These are phyloP conservation scores for Thalpophila matura DNA, from an alignment of 2,888 invertebrate species.

Conservation along the genomic window DNA sequence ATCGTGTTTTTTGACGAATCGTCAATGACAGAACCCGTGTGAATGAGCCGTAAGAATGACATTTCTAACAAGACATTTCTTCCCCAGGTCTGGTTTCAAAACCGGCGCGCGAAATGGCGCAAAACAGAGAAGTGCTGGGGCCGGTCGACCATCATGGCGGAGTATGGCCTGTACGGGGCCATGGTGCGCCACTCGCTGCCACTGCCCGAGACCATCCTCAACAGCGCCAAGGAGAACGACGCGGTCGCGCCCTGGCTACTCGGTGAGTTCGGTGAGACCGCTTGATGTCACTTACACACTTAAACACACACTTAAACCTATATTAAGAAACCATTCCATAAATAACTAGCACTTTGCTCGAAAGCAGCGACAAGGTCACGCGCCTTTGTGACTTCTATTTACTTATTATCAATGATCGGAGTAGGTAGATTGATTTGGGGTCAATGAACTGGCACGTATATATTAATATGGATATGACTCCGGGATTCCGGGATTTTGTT, in stretches of 20 bases:
- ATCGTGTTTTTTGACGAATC: no score
- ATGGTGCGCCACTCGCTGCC: conserved; percentile 99
- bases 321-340: conserved; percentile 4
- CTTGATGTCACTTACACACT: conserved; percentile 59
- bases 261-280: conserved; percentile 92
- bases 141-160: conserved; percentile 99
- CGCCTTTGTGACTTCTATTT: no score
- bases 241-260: conserved; percentile 99
- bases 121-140: conserved; percentile 99
- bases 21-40: no score
- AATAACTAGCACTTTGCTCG: no score
- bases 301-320: conserved; percentile 7
- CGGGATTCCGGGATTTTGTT: no score
- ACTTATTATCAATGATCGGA: no score
- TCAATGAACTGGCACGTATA: no score
- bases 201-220: conserved; percentile 99
- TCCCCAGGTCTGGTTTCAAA: conserved; percentile 99
- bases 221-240: conserved; percentile 99
- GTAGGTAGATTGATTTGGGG: no score
- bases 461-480: no score
- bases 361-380: no score
- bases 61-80: conserved; percentile 7
- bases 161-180: conserved; percentile 99
- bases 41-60: no score
- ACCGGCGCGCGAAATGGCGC: conserved; percentile 99